phyloP scores from a whole-genome alignment of 2,888 invertebrate species.

The Teleiodes luculella region DNA sequence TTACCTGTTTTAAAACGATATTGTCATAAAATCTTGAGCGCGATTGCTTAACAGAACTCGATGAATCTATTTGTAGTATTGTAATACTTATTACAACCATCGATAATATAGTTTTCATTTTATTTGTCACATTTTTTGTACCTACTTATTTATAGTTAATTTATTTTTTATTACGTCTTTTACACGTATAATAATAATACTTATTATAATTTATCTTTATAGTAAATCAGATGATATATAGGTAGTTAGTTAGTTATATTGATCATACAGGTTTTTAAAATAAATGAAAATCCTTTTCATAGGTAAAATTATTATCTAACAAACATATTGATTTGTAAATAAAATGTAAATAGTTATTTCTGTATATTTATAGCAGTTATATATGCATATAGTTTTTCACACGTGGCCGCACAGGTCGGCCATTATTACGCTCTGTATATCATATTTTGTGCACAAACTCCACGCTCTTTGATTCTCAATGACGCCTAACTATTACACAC shows the following conservation, averaged over 20 bases:
- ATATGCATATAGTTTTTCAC: conserved; percentile 23
- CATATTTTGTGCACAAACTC: conserved; percentile 42
- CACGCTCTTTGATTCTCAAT: conserved; percentile 57
- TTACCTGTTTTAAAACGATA: background rate
- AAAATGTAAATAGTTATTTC: too few species aligned
- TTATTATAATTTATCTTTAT: too few species aligned
- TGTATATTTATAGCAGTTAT: too few species aligned
- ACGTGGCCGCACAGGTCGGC: conserved; percentile 24
- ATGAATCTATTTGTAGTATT: too few species aligned
- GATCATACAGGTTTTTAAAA: too few species aligned
- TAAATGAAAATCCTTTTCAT: too few species aligned
- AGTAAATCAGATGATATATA: too few species aligned
- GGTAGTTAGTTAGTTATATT: too few species aligned
- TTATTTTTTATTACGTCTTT: background rate
- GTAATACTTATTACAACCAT: background rate
- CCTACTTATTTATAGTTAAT: background rate
- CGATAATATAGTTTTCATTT: background rate
- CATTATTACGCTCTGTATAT: conserved; percentile 58
- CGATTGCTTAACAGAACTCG: background rate
- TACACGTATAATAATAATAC: background rate
- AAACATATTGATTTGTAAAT: too few species aligned
- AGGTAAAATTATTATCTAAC: too few species aligned
- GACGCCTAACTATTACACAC: conserved; percentile 16
- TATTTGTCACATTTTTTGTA: background rate
- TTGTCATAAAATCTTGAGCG: background rate